A percentile compares a stretch with the other conserved stretches of the same genome.
Conservation (phyloP, 2,113 vertebrate species). For the Mastomys natalensis region DNA sequence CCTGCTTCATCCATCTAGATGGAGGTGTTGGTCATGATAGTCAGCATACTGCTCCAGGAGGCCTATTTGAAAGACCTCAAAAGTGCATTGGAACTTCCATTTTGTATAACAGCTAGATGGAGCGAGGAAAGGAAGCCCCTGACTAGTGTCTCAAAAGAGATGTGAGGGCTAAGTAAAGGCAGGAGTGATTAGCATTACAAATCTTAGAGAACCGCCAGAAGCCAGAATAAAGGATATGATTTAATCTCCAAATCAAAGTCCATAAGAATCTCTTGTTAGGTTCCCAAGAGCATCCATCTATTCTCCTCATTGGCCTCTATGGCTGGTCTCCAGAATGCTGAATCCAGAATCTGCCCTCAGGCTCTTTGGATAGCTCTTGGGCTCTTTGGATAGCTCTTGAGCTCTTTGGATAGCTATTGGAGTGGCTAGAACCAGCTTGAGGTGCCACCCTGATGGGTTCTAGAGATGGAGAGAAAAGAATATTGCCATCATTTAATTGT, state of each 20-base stretch:
- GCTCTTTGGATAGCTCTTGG: background rate
- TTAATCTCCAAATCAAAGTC: background rate
- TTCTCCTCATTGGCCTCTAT: background rate
- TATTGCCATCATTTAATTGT: background rate
- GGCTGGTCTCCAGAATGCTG: background rate
- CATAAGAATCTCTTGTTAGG: background rate
- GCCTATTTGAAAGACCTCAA: background rate
- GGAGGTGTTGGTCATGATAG: background rate
- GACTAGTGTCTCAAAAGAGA: background rate
- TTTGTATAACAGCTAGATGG: background rate
- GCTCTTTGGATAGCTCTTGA: too few species aligned
- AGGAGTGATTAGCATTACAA: background rate
- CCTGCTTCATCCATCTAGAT: background rate
- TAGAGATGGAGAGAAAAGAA: background rate
- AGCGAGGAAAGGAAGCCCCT: background rate
- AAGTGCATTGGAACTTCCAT: background rate
- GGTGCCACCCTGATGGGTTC: background rate
- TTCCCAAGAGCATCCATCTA: background rate
- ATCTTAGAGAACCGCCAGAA: background rate
- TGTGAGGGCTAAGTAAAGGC: background rate
- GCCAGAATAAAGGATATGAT: background rate
- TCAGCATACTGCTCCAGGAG: background rate
- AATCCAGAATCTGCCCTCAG: background rate
- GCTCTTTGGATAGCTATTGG: background rate
- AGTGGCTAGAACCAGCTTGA: background rate